Conservation (phyloP, 1,140 invertebrate genomes). For the Micrasema longulum region DNA sequence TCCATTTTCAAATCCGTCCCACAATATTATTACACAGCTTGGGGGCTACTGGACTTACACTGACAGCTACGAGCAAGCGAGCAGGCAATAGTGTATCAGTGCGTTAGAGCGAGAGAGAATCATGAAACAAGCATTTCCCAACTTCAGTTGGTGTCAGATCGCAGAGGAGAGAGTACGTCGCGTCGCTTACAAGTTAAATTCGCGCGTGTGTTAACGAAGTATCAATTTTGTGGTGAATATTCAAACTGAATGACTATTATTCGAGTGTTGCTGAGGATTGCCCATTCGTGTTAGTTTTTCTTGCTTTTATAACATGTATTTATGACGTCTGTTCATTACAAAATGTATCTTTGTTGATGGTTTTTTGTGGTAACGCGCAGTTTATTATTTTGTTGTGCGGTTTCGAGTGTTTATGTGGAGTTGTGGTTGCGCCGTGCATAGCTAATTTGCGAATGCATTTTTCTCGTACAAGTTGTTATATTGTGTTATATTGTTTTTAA, state of each 20-base stretch:
- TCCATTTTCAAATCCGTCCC: slow-evolving; percentile 34
- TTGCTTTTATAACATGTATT: slow-evolving; percentile 7
- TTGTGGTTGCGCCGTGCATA: slow-evolving; percentile 13
- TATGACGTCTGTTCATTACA: background rate
- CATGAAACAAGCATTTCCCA: slow-evolving; percentile 9
- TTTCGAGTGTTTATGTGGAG: background rate
- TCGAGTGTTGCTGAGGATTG: slow-evolving; percentile 6
- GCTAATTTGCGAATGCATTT: background rate
- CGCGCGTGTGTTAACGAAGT: slow-evolving; percentile 21
- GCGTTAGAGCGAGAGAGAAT: slow-evolving; percentile 1
- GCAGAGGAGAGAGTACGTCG: background rate
- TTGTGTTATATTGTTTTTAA: slow-evolving; percentile 2
- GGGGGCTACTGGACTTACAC: slow-evolving; percentile 37
- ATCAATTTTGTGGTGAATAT: slow-evolving; percentile 32
- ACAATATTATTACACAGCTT: slow-evolving; percentile 39
- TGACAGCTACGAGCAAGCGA: slow-evolving; percentile 23
- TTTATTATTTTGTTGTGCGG: slow-evolving; percentile 11
- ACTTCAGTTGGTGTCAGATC: slow-evolving; percentile 22
- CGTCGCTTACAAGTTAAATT: slow-evolving; percentile 13
- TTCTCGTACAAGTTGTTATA: slow-evolving; percentile 2
- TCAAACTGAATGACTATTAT: slow-evolving; percentile 19
- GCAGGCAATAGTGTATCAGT: background rate
- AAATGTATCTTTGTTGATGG: slow-evolving; percentile 5
- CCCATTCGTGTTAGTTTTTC: slow-evolving; percentile 21
- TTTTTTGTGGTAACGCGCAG: background rate